These are phyloP conservation scores for Euwallacea similis DNA, from an alignment of 1,140 invertebrate species.

Conservation along the genomic window DNA sequence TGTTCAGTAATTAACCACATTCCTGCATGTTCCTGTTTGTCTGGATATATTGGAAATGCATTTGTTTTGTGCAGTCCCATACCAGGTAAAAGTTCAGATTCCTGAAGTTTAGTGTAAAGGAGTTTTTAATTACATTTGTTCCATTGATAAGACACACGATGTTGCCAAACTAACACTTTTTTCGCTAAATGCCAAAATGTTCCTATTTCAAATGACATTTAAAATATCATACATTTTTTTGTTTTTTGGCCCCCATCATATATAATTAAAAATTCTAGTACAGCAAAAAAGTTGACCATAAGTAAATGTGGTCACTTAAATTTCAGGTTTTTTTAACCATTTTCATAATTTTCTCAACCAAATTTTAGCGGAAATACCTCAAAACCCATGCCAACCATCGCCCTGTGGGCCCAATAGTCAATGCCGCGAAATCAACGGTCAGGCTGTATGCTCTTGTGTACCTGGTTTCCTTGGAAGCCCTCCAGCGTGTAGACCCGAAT, in stretches of 20 bases:
- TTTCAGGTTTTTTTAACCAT: not conserved
- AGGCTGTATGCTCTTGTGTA: slow-evolving; percentile 72
- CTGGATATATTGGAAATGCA: slow-evolving; percentile 70
- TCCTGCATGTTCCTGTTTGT: slow-evolving; percentile 70
- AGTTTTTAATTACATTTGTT: too few species aligned
- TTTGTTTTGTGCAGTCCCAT: slow-evolving; percentile 64
- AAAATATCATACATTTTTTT: not conserved
- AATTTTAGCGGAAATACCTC: slow-evolving; percentile 39
- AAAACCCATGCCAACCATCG: slow-evolving; percentile 66
- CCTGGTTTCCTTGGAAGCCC: slow-evolving; percentile 68
- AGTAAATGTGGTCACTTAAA: too few species aligned
- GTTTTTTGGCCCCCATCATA: not conserved
- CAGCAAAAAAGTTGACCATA: too few species aligned
- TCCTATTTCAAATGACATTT: too few species aligned
- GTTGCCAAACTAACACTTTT: too few species aligned
- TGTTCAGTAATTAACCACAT: slow-evolving; percentile 73
- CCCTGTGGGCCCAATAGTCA: slow-evolving; percentile 71
- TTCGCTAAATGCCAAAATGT: too few species aligned
- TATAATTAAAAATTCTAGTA: too few species aligned
- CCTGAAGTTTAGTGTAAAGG: not conserved
- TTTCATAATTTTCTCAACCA: slow-evolving; percentile 38
- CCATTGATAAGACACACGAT: too few species aligned
- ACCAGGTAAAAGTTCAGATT: slow-evolving; percentile 51
- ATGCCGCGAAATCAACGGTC: slow-evolving; percentile 65
- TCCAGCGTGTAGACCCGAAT: slow-evolving; percentile 74